Evolutionary conservation across 2,113 vertebrate genomes (phyloP), one percentile per base, ranked within the genome.

Genomic region (Muntiacus reevesi): DNA sequence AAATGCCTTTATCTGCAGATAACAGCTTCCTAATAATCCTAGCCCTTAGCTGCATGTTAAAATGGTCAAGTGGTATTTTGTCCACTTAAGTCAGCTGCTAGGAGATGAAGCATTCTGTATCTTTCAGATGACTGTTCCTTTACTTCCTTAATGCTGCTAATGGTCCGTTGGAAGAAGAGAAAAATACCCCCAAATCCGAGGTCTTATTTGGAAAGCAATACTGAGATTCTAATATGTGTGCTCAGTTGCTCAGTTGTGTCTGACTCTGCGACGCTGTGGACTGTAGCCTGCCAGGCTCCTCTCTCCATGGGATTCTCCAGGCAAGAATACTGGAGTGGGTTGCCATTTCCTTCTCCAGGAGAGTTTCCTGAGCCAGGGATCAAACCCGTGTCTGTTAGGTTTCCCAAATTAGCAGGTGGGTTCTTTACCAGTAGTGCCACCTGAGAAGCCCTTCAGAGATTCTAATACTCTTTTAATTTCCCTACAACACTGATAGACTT

Each of bases 31-130:
- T 87, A 96, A 96, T 95, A 89, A 96, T 67, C 74, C 57, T 19
- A 78, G 21, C 33, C 60, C 50, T 97, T 97, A 97, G 93, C 95
- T 97, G 57, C 93, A 89, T 93, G 91, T 91, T 94, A 55, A 94
- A 97, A 86, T 87, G 87, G 47, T 88, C 85, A 86, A 97, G 59
- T 89, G 67, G 28, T 97, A 28, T 45, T 97, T 95, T 95, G 86
- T 67, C 81, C 74, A 83, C 30, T 94, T 81, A 11, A 87, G 60
- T 94, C 60, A 97, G 74, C 54, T 96, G 88, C 91, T 67, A 94
- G 64, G 45, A 88, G 76, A 78, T 59, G 92, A 92, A 92, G 59
- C 55, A 50, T 90, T 96, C 47, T 94, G 45, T 87, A 92, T 43
- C 64, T 93, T 97, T 87, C 23, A 54, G 19, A 55, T 52, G 55